A percentile compares a stretch with the other conserved stretches of the same genome.
Conservation (phyloP, 2,888 invertebrate species). For the Myopa testacea region DNA sequence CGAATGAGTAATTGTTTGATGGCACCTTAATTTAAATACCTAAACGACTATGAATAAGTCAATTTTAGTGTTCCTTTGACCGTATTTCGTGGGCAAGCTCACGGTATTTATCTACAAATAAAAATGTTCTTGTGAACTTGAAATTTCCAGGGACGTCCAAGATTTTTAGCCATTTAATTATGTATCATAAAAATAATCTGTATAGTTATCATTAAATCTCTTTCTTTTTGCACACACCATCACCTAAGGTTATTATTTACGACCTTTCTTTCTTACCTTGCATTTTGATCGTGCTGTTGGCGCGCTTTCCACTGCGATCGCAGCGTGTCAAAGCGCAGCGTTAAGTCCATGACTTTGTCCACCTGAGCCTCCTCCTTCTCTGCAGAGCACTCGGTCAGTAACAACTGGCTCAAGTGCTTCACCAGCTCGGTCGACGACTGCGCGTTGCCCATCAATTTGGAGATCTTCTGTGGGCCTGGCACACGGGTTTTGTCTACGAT, state of each 20-base stretch:
- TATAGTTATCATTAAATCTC: too few species aligned
- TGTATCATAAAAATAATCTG: too few species aligned
- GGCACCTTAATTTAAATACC: too few species aligned
- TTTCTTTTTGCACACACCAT: background rate
- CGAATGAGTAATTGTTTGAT: too few species aligned
- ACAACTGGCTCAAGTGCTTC: conserved; percentile 80
- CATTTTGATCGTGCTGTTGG: conserved; percentile 81
- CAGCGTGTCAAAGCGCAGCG: conserved; percentile 77
- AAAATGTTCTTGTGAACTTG: too few species aligned
- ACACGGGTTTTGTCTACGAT: conserved; percentile 73
- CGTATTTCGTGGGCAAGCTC: too few species aligned
- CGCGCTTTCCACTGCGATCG: conserved; percentile 78
- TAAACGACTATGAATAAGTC: too few species aligned
- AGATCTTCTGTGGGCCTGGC: conserved; percentile 77
- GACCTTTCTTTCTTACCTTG: conserved; percentile 72
- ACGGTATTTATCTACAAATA: too few species aligned
- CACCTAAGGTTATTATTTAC: background rate
- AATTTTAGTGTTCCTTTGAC: too few species aligned
- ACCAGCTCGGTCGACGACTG: conserved; percentile 85
- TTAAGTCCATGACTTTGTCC: conserved; percentile 75
- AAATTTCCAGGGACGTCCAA: too few species aligned
- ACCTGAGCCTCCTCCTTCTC: conserved; percentile 76
- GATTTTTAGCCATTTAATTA: too few species aligned
- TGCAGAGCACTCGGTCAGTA: conserved; percentile 80
- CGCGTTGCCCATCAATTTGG: conserved; percentile 81